Conservation (phyloP, 2,797 vertebrate genomes). For the Dendrocincla tyrannina region DNA sequence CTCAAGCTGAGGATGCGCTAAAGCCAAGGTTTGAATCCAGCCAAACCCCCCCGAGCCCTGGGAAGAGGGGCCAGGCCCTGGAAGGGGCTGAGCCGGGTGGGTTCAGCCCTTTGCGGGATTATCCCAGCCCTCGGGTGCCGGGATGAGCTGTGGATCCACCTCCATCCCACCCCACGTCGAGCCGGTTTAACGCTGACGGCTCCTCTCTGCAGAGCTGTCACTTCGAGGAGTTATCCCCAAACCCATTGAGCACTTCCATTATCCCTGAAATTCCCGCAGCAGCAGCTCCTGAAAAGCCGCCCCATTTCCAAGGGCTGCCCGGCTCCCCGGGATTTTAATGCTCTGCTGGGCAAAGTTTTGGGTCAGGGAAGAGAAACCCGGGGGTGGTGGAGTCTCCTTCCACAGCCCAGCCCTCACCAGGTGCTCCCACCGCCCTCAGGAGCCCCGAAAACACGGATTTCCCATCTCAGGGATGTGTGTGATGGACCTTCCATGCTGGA, state of each 20-base stretch:
- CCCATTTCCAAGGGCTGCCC: neutral
- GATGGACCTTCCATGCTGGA: rapidly evolving
- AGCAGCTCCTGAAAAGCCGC: rapidly evolving
- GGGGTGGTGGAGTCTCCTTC: neutral
- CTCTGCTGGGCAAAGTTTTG: rapidly evolving
- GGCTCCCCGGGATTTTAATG: rapidly evolving
- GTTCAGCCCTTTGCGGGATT: neutral
- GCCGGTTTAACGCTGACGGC: rapidly evolving
- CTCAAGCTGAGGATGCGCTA: rapidly evolving
- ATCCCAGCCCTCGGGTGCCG: rapidly evolving
- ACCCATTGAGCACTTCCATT: rapidly evolving
- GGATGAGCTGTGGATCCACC: neutral
- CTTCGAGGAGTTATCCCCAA: neutral
- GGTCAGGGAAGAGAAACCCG: rapidly evolving
- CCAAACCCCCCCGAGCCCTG: rapidly evolving
- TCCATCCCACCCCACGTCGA: rapidly evolving
- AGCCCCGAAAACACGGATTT: rapidly evolving
- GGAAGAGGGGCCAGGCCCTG: neutral
- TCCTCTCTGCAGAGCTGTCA: neutral
- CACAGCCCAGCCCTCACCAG: neutral
- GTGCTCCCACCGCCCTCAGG: neutral
- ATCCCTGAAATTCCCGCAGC: neutral
- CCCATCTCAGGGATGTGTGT: rapidly evolving
- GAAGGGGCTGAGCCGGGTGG: rapidly evolving
- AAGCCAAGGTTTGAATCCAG: neutral